Conservation (phyloP, 2,888 invertebrate species). For the Xestoiulus laeticollis region DNA sequence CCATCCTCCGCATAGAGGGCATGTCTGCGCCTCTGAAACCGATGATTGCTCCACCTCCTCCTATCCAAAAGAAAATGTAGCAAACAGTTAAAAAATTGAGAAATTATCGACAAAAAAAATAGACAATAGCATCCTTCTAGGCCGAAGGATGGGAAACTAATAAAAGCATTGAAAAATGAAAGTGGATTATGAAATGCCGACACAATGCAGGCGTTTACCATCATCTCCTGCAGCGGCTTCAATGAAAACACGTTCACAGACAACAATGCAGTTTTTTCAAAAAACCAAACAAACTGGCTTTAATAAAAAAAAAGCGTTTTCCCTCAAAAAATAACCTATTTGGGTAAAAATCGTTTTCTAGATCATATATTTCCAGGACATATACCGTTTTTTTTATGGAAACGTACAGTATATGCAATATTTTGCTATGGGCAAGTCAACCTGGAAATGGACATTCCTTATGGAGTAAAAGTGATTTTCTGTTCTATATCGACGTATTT, state of each 20-base stretch:
- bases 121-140: background rate
- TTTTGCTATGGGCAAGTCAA: background rate
- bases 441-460: background rate
- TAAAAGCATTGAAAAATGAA: background rate
- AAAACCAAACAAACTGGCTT: background rate
- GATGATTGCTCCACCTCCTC: background rate
- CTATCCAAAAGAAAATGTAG: background rate
- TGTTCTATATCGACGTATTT: no score
- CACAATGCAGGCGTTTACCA: conserved; percentile 3
- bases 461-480: no score
- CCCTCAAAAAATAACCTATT: background rate
- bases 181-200: conserved; percentile 19
- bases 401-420: background rate
- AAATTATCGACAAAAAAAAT: background rate
- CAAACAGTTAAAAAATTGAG: conserved; percentile 13
- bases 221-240: background rate
- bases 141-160: background rate
- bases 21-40: conserved; percentile 25
- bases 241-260: background rate
- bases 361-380: background rate
- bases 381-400: no score
- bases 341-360: background rate
- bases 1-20: conserved; percentile 55
- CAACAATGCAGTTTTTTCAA: background rate
- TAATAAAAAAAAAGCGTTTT: background rate